Conservation (phyloP, 2,113 vertebrate species). For the Aphyosemion australe region DNA sequence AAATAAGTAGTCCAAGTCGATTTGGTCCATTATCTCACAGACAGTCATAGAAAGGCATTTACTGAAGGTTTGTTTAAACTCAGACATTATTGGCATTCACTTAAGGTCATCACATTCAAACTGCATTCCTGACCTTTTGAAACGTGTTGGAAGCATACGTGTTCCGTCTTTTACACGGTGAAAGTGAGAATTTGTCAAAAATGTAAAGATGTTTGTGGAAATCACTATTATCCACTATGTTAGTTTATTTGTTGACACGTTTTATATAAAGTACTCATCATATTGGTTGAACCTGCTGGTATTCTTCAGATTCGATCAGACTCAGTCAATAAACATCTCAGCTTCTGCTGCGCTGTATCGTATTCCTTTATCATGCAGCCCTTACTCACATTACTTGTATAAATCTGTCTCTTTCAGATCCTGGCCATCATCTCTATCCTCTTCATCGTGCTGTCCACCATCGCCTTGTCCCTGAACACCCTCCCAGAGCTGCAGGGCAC, state of each 20-base stretch:
- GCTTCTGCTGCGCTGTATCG: not conserved
- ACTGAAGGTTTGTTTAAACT: conserved; percentile 27
- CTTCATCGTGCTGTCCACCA: conserved; percentile 98
- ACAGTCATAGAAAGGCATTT: conserved; percentile 40
- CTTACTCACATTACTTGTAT: conserved; percentile 21
- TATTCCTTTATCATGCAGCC: conserved; percentile 1
- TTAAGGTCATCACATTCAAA: conserved; percentile 11
- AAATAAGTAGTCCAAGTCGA: conserved; percentile 59
- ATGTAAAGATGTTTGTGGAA: not conserved
- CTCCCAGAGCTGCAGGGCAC: conserved; percentile 94
- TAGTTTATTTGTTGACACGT: not conserved
- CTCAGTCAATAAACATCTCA: not conserved
- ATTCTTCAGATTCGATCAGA: not conserved
- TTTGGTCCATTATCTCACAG: conserved; percentile 48
- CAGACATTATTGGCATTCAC: conserved; percentile 11
- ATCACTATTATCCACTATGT: not conserved
- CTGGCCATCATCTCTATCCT: conserved; percentile 99
- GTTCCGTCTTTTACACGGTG: not conserved
- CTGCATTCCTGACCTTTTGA: conserved; percentile 6
- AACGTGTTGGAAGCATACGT: not conserved
- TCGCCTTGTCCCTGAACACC: conserved; percentile 98
- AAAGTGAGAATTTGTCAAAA: not conserved
- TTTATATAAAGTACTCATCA: not conserved
- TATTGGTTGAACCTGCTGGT: not conserved
- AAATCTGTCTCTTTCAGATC: conserved; percentile 84